Conservation (phyloP, 2,888 invertebrate species). For the Drosophila differens region DNA sequence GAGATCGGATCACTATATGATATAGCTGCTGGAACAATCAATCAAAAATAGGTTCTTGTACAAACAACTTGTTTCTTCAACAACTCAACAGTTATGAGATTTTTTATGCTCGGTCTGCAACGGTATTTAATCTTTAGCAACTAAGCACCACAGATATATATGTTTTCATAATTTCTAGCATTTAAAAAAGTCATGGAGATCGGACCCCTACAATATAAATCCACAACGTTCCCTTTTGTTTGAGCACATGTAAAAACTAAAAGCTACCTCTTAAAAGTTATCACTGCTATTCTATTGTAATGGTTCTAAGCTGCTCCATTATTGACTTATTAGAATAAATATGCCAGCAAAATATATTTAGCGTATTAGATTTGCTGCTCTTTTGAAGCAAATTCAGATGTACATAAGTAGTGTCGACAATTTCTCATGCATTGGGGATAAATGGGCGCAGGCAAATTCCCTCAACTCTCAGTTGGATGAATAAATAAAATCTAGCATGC, state of each 20-base stretch:
- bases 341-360: background rate
- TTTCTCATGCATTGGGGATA: conserved; percentile 3
- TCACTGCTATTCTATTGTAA: background rate
- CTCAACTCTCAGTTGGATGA: background rate
- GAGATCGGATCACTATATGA: background rate
- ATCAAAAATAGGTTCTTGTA: background rate
- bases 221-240: background rate
- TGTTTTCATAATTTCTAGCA: background rate
- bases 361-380: background rate
- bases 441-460: background rate
- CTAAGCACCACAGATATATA: background rate
- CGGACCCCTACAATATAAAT: background rate
- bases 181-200: background rate
- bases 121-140: background rate
- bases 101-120: background rate
- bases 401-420: background rate
- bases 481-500: background rate
- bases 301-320: background rate
- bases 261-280: background rate
- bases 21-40: background rate
- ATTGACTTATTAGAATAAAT: background rate
- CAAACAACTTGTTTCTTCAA: no score
- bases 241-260: background rate
- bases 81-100: background rate
- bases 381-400: background rate